These are phyloP conservation scores for Zelostemma sp. DNA, from an alignment of 1,140 invertebrate genomes.

Conservation along the genomic window DNA sequence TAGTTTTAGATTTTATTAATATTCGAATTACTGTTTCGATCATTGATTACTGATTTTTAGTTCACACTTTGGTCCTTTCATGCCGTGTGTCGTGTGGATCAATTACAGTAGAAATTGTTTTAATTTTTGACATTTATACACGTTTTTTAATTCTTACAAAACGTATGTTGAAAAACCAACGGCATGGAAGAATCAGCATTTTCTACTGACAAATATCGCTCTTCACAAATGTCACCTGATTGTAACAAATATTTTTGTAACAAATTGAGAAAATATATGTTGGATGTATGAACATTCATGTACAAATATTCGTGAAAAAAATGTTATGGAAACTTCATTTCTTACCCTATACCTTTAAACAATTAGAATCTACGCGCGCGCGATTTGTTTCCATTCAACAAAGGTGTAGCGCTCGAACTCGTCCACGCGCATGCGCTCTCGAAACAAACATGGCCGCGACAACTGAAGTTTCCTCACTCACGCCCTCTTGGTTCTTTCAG, in stretches of 20 bases:
- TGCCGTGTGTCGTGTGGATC: not conserved
- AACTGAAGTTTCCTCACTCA: too few relatives aligned
- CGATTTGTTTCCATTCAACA: too few relatives aligned
- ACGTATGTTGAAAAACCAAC: not conserved
- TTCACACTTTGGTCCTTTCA: not conserved
- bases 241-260: constrained; percentile 5
- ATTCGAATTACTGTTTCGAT: not conserved
- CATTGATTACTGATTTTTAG: not conserved
- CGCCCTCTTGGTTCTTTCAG: too few relatives aligned
- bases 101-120: not conserved
- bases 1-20: not conserved
- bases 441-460: too few relatives aligned
- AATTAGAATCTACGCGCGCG: too few relatives aligned
- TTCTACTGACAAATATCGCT: not conserved
- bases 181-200: constrained; percentile 1
- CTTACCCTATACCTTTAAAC: too few relatives aligned
- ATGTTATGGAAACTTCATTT: not conserved
- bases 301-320: not conserved
- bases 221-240: not conserved
- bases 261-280: constrained; percentile 1
- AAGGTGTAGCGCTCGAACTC: too few relatives aligned
- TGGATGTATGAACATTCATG: not conserved
- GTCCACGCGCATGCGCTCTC: too few relatives aligned
- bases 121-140: not conserved
- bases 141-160: too few relatives aligned